Percentiles rank a stretch among this genome's conserved stretches.
phyloP scores from a whole-genome alignment of 1,140 invertebrate species.

The Pogonomyrmex californicus region DNA sequence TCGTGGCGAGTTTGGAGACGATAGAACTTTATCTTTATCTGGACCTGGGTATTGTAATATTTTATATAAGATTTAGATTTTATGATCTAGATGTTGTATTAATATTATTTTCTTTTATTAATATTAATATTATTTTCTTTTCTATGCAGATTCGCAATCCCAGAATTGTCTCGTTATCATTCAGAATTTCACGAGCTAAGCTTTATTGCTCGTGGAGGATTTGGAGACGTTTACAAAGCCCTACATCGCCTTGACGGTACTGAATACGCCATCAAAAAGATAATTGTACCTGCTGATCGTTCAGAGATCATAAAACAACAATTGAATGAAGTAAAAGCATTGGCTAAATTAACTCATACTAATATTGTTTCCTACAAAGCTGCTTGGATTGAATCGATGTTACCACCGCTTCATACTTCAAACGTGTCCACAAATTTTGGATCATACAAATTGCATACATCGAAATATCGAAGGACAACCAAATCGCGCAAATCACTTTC shows the following conservation, averaged over 20 bases:
- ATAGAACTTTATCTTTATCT: constrained; percentile 78
- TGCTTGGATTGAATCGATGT: constrained; percentile 91
- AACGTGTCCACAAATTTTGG: constrained; percentile 13
- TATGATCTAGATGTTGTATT: not conserved
- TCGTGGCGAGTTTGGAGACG: constrained; percentile 75
- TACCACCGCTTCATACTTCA: constrained; percentile 55
- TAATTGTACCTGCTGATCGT: constrained; percentile 89
- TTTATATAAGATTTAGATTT: constrained; percentile 10
- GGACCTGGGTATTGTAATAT: constrained; percentile 66
- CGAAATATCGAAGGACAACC: not conserved
- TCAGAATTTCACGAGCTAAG: constrained; percentile 92
- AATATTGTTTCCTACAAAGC: constrained; percentile 95
- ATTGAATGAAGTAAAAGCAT: constrained; percentile 92
- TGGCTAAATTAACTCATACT: constrained; percentile 92
- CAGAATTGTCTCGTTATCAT: constrained; percentile 90
- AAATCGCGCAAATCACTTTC: not conserved
- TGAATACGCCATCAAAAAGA: constrained; percentile 94
- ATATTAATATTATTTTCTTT: constrained; percentile 29
- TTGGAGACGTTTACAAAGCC: constrained; percentile 90
- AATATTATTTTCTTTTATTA: not conserved
- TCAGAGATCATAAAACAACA: constrained; percentile 89
- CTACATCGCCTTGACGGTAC: constrained; percentile 91
- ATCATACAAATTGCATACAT: not conserved
- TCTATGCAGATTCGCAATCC: constrained; percentile 57
- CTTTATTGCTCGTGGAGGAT: constrained; percentile 92